A percentile compares a stretch with the other conserved stretches of the same genome.
These are phyloP conservation scores for Ptychoptera contaminata DNA, from an alignment of 2,888 invertebrate genomes.

Conservation along the genomic window DNA sequence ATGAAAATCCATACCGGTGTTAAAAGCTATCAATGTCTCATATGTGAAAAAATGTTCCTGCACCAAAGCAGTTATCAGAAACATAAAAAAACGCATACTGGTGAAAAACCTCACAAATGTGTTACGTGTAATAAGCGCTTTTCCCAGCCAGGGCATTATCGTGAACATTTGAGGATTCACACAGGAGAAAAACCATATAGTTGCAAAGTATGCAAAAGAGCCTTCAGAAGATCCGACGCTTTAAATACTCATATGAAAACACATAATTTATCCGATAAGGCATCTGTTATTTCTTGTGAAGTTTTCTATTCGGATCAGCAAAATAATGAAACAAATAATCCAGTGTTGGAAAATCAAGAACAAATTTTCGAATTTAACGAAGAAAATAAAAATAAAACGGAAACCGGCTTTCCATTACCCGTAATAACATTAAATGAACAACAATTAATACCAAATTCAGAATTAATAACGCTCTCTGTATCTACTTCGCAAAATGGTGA, in stretches of 20 bases:
- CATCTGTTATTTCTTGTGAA: too few species aligned
- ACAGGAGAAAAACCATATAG: slow-evolving; percentile 8
- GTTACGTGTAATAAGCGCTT: slow-evolving; percentile 6
- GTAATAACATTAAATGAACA: too few species aligned
- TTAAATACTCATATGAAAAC: slow-evolving; percentile 6
- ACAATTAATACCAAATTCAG: too few species aligned
- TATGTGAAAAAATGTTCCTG: slow-evolving; percentile 8
- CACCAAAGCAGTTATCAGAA: slow-evolving; percentile 7
- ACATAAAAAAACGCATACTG: slow-evolving; percentile 8
- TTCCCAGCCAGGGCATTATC: slow-evolving; percentile 6
- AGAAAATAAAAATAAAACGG: too few species aligned
- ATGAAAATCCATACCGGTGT: slow-evolving; percentile 7
- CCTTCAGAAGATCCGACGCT: slow-evolving; percentile 6
- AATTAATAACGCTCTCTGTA: too few species aligned
- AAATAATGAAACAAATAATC: too few species aligned
- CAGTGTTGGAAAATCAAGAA: too few species aligned
- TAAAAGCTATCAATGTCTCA: slow-evolving; percentile 5
- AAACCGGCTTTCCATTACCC: too few species aligned
- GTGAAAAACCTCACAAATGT: slow-evolving; percentile 7
- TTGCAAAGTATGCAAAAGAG: slow-evolving; percentile 9
- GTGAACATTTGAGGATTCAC: slow-evolving; percentile 6
- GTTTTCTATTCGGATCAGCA: too few species aligned
- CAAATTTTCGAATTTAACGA: too few species aligned
- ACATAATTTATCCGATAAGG: background rate
- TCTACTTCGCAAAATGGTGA: too few species aligned